Evolutionary conservation across 2,113 vertebrate genomes (phyloP).

Genomic region (Callipepla squamata): DNA sequence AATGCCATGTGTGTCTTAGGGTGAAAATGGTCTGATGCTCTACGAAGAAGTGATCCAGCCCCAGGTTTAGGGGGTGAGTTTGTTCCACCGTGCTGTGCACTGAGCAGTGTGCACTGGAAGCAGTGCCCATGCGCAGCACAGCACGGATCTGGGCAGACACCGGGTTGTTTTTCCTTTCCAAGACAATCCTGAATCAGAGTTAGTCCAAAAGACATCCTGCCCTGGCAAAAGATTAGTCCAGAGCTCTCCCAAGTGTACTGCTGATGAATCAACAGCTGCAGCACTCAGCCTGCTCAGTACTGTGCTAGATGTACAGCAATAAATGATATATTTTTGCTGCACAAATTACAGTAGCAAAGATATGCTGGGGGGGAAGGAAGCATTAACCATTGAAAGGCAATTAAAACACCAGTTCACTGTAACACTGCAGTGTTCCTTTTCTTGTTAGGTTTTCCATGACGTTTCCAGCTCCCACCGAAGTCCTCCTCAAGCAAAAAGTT

Average conservation of each 20-base stretch:
- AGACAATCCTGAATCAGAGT: constrained; percentile 38
- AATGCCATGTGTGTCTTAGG: not conserved
- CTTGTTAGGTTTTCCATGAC: not conserved
- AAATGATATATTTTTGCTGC: not conserved
- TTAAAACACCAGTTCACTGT: not conserved
- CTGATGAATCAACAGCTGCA: constrained; percentile 36
- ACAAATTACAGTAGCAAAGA: not conserved
- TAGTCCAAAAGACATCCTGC: not conserved
- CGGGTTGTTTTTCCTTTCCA: constrained; percentile 18
- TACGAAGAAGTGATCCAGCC: not conserved
- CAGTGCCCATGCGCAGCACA: not conserved
- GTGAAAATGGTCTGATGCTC: not conserved
- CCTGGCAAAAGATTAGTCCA: constrained; percentile 50
- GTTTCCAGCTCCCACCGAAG: not conserved
- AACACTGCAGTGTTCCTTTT: not conserved
- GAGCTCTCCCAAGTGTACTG: constrained; percentile 61
- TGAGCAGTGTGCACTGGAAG: not conserved
- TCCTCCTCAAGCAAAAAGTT: not conserved
- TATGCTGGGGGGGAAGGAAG: rapidly evolving
- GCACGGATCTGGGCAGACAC: not conserved
- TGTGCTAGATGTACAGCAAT: not conserved
- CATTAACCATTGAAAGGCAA: not conserved
- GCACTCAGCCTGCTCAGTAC: not conserved
- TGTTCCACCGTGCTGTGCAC: not conserved
- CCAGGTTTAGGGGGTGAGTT: not conserved